Conservation (phyloP, 2,797 vertebrate species). For the Centropyge bicolor region DNA sequence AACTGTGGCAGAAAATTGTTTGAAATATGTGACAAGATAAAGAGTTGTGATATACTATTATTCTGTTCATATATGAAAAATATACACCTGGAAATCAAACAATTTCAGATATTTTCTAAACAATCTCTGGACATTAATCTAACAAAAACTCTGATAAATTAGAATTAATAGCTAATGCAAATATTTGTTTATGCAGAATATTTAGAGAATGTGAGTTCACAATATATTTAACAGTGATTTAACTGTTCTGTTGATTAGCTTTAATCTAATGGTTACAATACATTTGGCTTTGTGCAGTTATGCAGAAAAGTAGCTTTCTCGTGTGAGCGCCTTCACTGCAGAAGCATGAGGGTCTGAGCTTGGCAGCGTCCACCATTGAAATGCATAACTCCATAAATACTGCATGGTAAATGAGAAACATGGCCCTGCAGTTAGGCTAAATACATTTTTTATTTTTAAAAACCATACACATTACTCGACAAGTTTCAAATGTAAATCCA, state of each 20-base stretch:
- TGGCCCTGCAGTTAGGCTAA: conserved; percentile 85
- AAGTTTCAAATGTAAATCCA: conserved; percentile 92
- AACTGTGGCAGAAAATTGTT: too few relatives aligned
- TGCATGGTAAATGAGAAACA: conserved; percentile 75
- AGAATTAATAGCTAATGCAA: neutral
- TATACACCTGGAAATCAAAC: neutral
- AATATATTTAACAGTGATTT: neutral
- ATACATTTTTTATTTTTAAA: conserved; percentile 92
- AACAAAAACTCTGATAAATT: neutral
- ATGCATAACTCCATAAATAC: neutral
- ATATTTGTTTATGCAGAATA: neutral
- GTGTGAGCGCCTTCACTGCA: neutral
- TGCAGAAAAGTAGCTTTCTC: neutral
- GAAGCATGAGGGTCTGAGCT: neutral
- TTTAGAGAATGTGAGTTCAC: neutral
- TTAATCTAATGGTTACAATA: neutral
- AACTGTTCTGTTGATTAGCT: neutral
- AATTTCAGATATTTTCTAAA: neutral
- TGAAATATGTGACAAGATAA: too few relatives aligned
- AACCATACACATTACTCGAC: conserved; percentile 92
- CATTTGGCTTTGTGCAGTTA: neutral
- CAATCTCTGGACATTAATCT: neutral
- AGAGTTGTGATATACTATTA: too few relatives aligned
- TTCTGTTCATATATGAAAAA: neutral
- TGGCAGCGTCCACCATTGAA: neutral